Evolutionary conservation across 2,797 vertebrate genomes (phyloP).

Genomic region (Notoglanidium macrostoma): DNA sequence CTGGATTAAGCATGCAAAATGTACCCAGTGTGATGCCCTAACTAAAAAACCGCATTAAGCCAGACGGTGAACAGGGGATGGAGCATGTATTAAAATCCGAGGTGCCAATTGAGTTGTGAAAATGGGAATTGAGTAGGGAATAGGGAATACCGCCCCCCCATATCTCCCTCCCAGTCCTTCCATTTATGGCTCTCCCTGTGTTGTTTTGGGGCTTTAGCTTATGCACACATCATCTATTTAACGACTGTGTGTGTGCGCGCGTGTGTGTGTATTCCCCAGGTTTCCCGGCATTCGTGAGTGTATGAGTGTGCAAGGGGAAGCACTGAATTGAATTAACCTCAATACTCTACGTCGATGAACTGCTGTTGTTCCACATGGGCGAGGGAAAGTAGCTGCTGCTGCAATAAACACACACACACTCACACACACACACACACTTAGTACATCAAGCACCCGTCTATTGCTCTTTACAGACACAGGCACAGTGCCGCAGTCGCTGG

Average conservation of each 20-base stretch:
- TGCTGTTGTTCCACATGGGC: conserved; percentile 40
- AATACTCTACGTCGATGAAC: conserved; percentile 57
- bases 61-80: conserved; percentile 44
- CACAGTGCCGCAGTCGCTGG: conserved; percentile 14
- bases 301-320: conserved; percentile 43
- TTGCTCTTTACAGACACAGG: conserved; percentile 14
- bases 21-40: conserved; percentile 57
- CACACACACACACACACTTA: conserved; percentile 24
- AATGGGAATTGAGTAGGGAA: conserved; percentile 77
- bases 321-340: conserved; percentile 75
- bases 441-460: conserved; percentile 33
- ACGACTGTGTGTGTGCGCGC: conserved; percentile 44
- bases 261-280: conserved; percentile 52
- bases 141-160: conserved; percentile 69
- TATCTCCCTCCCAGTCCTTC: conserved; percentile 53
- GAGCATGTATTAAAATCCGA: conserved; percentile 63
- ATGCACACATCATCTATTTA: conserved; percentile 67
- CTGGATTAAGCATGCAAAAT: not conserved
- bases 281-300: conserved; percentile 16
- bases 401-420: conserved; percentile 23
- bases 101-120: conserved; percentile 76
- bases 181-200: conserved; percentile 63
- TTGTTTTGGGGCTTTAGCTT: conserved; percentile 64
- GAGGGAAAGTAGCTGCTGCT: conserved; percentile 49
- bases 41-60: conserved; percentile 49